Evolutionary conservation across 2,888 invertebrate genomes (phyloP), one percentile per base, ranked within the genome.

Genomic region (Netelia fuscicornis): DNA sequence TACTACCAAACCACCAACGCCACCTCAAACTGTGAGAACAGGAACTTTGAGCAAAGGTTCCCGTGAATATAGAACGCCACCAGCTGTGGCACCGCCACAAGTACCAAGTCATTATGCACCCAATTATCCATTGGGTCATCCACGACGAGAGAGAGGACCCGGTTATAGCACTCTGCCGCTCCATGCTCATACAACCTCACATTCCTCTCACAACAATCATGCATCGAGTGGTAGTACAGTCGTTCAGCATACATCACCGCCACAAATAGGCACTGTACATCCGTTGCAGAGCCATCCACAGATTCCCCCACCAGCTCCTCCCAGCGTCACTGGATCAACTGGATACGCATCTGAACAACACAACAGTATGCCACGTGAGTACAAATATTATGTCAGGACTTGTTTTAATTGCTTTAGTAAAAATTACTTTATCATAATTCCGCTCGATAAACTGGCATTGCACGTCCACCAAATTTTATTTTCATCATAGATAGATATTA

Each of bases 71-170:
- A 96, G 99, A 88, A 98, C 98, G 11, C 98, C 98, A n/a, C 98
- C 98, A 1, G 98, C 98, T 3, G 98, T 99, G 37, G 98, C 98
- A 54, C 99, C 99, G 2, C 99, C 99, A 8, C 98, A 98, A 94
- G 98, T 98, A 88, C 99, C 99, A n/a, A 98, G 98, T 90, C 98
- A 98, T 94, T 99, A 99, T 94, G 98, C 98, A 13, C 98, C 98
- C 0, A 98, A 98, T 94, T 98, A 98, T 94, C 98, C 98, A 11
- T 94, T 97, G 87, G 97, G 97, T 0, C 97, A 97, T 94, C 96
- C 97, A 0, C 95, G 97, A 86, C 95, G 97, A 89, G 95, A 96
- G 78, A 95, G 97, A 52, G 97, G 97, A 23, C 97, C 97, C 1
- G 98, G 98, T 0, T 98, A 98, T 93, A 97, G 98, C 89, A 97